Evolutionary conservation across 92 coral and sea anemone genomes (phyloP).

Genomic region (Epizoanthus rinbou): DNA sequence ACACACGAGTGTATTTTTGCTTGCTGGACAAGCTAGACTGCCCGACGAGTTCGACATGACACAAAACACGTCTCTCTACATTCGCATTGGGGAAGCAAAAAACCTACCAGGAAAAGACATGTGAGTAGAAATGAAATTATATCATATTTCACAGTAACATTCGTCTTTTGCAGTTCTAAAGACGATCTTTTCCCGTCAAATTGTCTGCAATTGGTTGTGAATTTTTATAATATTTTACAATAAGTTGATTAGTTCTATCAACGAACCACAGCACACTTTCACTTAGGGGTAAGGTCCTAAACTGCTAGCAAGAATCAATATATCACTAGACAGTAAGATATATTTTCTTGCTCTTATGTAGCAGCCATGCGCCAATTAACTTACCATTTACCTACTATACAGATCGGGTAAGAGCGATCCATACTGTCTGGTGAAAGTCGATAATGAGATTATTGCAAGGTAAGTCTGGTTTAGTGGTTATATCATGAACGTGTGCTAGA

Average conservation of each 20-base stretch:
- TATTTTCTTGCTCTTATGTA: background rate
- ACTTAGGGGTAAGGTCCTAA: too few species aligned
- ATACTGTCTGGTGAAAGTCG: slow-evolving; percentile 89
- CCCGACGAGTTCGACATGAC: slow-evolving; percentile 46
- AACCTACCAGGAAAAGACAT: slow-evolving; percentile 90
- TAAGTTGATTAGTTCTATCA: too few species aligned
- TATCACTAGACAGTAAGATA: background rate
- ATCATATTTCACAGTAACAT: background rate
- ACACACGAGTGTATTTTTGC: background rate
- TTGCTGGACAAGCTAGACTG: background rate
- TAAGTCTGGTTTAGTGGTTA: slow-evolving; percentile 28
- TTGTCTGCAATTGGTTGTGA: background rate
- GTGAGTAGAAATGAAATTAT: slow-evolving; percentile 58
- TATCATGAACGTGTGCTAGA: background rate
- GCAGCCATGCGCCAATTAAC: background rate
- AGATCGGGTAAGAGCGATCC: slow-evolving; percentile 98
- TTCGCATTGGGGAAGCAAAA: slow-evolving; percentile 91
- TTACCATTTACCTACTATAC: background rate
- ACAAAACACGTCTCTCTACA: slow-evolving; percentile 67
- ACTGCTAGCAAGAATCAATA: background rate
- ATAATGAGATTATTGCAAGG: slow-evolving; percentile 92
- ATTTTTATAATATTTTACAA: too few species aligned
- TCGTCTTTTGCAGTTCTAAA: background rate
- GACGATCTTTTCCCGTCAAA: background rate
- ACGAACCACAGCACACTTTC: too few species aligned